Conservation (phyloP, 2,797 vertebrate genomes). For the Nannoperca obscura region DNA sequence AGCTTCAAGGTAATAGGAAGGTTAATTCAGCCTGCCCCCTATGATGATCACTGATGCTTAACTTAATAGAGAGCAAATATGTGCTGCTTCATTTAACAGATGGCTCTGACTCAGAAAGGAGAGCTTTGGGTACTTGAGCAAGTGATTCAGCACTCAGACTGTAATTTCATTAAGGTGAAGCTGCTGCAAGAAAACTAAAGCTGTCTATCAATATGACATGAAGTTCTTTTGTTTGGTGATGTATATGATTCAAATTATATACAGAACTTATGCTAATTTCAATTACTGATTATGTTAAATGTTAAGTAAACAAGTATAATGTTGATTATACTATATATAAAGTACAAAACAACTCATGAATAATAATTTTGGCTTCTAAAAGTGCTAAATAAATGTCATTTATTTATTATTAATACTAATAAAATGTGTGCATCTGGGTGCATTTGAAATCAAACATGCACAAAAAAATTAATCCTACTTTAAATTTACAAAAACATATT, state of each 20-base stretch:
- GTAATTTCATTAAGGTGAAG: slow-evolving; percentile 78
- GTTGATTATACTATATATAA: not conserved
- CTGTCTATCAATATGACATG: slow-evolving; percentile 22
- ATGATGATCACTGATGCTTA: slow-evolving; percentile 84
- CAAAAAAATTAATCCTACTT: not conserved
- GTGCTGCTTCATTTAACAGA: slow-evolving; percentile 85
- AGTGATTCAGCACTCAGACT: slow-evolving; percentile 79
- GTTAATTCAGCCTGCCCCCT: slow-evolving; percentile 82
- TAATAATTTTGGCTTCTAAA: not conserved
- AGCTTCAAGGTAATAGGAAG: slow-evolving; percentile 84
- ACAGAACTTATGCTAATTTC: not conserved
- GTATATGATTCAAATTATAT: not conserved
- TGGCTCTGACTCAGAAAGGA: slow-evolving; percentile 78
- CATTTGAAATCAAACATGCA: not conserved
- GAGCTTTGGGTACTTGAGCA: slow-evolving; percentile 79
- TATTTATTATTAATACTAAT: not conserved
- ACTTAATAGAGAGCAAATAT: slow-evolving; percentile 85
- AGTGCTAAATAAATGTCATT: not conserved
- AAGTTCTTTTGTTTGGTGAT: slow-evolving; percentile 19
- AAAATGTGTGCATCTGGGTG: not conserved
- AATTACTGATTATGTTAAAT: not conserved
- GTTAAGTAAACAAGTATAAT: not conserved
- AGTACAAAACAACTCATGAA: not conserved
- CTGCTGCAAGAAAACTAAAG: slow-evolving; percentile 43
- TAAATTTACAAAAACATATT: not conserved